Conservation (phyloP, 2,888 invertebrate species). For the Craniophora ligustri region DNA sequence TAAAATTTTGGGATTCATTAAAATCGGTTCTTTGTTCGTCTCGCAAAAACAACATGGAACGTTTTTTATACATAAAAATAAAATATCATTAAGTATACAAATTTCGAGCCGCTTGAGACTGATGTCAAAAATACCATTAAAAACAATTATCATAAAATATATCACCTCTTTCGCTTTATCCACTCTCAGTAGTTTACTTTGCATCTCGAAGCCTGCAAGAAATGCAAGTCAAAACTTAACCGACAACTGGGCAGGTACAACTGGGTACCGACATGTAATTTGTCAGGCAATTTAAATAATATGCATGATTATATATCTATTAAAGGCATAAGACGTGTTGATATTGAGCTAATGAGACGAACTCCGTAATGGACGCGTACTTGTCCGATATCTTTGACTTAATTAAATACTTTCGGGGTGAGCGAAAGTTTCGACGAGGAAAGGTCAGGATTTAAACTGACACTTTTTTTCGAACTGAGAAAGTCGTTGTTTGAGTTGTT, state of each 20-base stretch:
- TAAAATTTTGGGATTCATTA: background rate
- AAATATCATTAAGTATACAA: too few relatives aligned
- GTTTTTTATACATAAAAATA: too few relatives aligned
- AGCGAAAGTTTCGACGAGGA: constrained; percentile 67
- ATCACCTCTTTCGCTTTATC: constrained; percentile 44
- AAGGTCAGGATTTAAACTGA: constrained; percentile 58
- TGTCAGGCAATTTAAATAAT: constrained; percentile 88
- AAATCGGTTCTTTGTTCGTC: too few relatives aligned
- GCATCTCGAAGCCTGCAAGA: constrained; percentile 74
- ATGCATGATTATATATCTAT: constrained; percentile 87
- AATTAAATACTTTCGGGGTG: constrained; percentile 59
- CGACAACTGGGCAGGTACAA: constrained; percentile 81
- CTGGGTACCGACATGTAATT: constrained; percentile 84
- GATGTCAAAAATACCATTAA: too few relatives aligned
- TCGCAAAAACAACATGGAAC: too few relatives aligned
- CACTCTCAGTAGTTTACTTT: constrained; percentile 63
- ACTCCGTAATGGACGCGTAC: constrained; percentile 64
- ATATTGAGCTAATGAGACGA: constrained; percentile 84
- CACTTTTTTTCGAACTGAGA: constrained; percentile 42
- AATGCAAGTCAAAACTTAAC: constrained; percentile 82
- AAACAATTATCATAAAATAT: too few relatives aligned
- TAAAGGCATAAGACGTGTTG: constrained; percentile 84
- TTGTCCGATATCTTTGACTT: constrained; percentile 44
- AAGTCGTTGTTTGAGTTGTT: constrained; percentile 27
- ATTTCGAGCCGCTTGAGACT: too few relatives aligned